These are phyloP conservation scores for Hydrochoerus hydrochaeris DNA, from an alignment of 2,113 vertebrate genomes.

Conservation along the genomic window DNA sequence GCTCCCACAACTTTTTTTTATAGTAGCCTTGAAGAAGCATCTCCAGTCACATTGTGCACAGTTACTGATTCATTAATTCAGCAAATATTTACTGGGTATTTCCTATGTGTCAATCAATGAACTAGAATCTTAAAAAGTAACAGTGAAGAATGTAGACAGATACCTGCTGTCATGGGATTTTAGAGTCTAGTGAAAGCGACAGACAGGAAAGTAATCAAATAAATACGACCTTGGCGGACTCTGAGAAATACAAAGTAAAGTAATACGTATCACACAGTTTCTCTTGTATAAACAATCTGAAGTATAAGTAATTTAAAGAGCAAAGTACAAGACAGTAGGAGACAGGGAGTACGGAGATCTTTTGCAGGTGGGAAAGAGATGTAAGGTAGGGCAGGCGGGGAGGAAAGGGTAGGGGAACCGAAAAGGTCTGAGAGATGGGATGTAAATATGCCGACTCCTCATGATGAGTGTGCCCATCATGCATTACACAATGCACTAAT, in stretches of 20 bases:
- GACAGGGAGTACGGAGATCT: not conserved
- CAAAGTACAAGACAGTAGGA: not conserved
- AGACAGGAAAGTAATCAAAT: not conserved
- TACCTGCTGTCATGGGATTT: not conserved
- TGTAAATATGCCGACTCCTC: not conserved
- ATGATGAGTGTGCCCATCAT: too few species aligned
- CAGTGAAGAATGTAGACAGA: not conserved
- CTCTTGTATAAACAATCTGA: not conserved
- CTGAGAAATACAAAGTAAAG: not conserved
- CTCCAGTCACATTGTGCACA: not conserved
- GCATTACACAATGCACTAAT: not conserved
- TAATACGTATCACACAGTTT: not conserved
- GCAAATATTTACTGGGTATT: not conserved
- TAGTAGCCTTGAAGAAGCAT: not conserved
- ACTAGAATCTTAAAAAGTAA: not conserved
- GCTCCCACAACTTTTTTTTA: not conserved
- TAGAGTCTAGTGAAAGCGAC: not conserved
- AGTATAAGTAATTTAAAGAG: not conserved
- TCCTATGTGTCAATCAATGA: not conserved
- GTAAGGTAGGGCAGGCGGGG: not conserved
- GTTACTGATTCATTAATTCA: not conserved
- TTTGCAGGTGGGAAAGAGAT: not conserved
- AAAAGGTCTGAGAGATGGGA: not conserved
- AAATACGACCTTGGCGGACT: not conserved
- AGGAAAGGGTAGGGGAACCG: not conserved